Evolutionary conservation across 2,113 vertebrate species (phyloP), one percentile per base, ranked within the genome.

Genomic region (Pygoscelis adeliae): DNA sequence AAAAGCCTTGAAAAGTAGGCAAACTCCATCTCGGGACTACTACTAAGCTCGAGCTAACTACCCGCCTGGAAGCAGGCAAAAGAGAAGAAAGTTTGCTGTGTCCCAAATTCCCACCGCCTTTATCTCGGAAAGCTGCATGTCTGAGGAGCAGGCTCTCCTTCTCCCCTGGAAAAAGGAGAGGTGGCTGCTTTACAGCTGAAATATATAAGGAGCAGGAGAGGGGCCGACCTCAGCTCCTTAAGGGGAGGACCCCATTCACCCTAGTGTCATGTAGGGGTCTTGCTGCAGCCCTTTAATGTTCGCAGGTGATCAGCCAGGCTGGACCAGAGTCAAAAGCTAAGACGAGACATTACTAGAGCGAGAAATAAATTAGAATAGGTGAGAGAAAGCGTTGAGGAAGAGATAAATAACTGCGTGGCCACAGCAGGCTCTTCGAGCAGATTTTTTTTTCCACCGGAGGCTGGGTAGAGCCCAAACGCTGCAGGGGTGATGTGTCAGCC

Each of bases 221-320:
- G 50, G 52, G 22, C 63, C 74, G 6, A 7, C 11, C 23, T 26
- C 46, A 11, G 44, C 21, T 30, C 52, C 38, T 19, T 14, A 3
- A 18, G 36, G 47, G 15, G 47, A 70, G 42, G 23, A 59, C 19
- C 22, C 55, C 36, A 4, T 3, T 46, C 42, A 47, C 16, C n/a
- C 26, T 2, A 0, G 21, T 10, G 6, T 25, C 42, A 7, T 2
- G 3, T 0, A 56, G 30, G 13, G 3, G 5, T 29, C n/a, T 52
- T 46, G n/a, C 83, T 36, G 15, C 32, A 46, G 47, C 9, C 29
- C 23, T 23, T 46, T 17, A 17, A 12, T 12, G 16, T 13, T 70
- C 6, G 3, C 50, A 70, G 50, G 61, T 34, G 65, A 25, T 42
- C 36, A 8, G 1, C 27, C 40, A 38, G 52, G 34, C 78, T 7